A percentile compares a stretch with the other conserved stretches of the same genome.
phyloP scores from a whole-genome alignment of 2,888 invertebrate genomes.

The Brachyopa scutellaris region DNA sequence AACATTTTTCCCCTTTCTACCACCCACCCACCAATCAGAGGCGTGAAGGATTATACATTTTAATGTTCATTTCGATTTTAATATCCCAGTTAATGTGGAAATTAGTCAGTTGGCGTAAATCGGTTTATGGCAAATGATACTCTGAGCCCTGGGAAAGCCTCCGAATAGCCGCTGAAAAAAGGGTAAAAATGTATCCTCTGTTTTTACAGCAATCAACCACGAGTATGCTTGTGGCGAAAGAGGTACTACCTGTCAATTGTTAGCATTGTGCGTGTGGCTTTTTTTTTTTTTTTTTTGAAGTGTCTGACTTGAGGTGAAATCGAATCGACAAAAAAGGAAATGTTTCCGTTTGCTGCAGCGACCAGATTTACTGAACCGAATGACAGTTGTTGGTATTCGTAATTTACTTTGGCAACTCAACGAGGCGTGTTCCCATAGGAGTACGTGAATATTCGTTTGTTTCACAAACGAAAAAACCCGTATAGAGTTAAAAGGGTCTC shows the following conservation, averaged over 20 bases:
- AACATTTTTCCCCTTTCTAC: too few relatives aligned
- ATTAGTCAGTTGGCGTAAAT: background rate
- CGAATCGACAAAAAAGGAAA: background rate
- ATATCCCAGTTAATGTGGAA: background rate
- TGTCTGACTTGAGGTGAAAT: background rate
- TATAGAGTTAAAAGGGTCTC: too few relatives aligned
- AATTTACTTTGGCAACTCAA: conserved; percentile 63
- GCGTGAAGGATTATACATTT: too few relatives aligned
- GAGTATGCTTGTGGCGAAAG: too few relatives aligned
- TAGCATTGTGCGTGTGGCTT: background rate
- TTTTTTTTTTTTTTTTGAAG: conserved; percentile 24
- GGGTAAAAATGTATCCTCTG: background rate
- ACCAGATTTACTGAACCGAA: conserved; percentile 39
- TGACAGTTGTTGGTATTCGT: conserved; percentile 52
- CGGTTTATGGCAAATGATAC: background rate
- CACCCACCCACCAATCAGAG: too few relatives aligned
- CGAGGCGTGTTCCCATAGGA: background rate
- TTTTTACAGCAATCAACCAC: conserved; percentile 21
- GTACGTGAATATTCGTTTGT: background rate
- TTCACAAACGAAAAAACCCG: too few relatives aligned
- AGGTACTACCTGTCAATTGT: too few relatives aligned
- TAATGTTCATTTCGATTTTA: background rate
- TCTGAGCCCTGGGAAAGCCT: background rate
- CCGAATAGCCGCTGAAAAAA: background rate
- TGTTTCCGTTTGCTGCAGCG: background rate